Evolutionary conservation across 2,113 vertebrate species (phyloP).

Genomic region (Gnathonemus longibarbis): DNA sequence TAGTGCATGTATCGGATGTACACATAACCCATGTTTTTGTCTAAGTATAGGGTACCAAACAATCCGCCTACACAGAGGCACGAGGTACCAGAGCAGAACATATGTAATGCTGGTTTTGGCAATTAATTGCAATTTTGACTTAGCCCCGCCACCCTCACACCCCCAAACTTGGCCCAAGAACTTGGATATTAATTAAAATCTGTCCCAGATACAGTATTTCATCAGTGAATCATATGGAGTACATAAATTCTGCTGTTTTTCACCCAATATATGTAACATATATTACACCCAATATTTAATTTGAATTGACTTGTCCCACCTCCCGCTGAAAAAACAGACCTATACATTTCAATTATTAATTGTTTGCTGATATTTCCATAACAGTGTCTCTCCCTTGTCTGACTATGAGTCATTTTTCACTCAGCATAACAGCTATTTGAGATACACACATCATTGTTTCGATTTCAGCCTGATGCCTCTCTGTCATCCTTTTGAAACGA

Average conservation of each 20-base stretch:
- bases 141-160: no score
- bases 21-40: no score
- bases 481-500: not conserved
- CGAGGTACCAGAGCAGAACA: no score
- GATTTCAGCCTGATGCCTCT: not conserved
- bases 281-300: not conserved
- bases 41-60: no score
- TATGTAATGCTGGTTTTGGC: no score
- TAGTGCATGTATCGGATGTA: no score
- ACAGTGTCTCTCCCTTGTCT: not conserved
- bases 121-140: not conserved
- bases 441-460: not conserved
- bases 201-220: not conserved
- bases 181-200: not conserved
- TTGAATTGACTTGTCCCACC: not conserved
- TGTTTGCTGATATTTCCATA: not conserved
- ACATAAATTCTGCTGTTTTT: not conserved
- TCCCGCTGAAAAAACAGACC: not conserved
- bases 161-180: not conserved
- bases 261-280: no score
- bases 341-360: not conserved
- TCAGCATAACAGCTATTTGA: not conserved
- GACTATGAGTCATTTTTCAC: not conserved
- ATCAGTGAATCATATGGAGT: not conserved
- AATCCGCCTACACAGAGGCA: no score